These are phyloP conservation scores for Cynopterus brachyotis DNA, from an alignment of 2,113 vertebrate species.

Conservation along the genomic window DNA sequence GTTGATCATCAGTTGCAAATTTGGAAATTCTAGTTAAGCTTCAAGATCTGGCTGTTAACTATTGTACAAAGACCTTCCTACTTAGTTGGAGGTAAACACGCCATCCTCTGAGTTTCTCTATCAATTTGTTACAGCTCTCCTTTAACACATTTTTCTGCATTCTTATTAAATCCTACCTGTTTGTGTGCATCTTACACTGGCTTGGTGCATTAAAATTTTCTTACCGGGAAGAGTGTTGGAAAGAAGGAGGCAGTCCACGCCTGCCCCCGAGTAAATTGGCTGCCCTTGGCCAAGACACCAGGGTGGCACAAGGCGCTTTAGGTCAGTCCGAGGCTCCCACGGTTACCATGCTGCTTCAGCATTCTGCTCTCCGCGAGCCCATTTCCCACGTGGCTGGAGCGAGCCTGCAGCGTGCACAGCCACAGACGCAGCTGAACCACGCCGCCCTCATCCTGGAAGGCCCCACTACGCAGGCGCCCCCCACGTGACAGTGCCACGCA, in stretches of 20 bases:
- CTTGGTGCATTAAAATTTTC: not conserved
- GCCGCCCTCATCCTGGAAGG: conserved; percentile 24
- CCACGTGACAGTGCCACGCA: conserved; percentile 75
- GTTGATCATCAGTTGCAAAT: not conserved
- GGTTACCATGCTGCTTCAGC: fast-evolving
- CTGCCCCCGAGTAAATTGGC: too few relatives aligned
- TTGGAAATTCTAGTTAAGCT: conserved; percentile 7
- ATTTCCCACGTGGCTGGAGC: conserved; percentile 80
- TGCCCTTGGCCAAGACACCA: not conserved
- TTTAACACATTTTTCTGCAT: not conserved
- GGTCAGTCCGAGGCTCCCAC: not conserved
- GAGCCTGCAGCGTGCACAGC: conserved; percentile 81
- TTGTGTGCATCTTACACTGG: not conserved
- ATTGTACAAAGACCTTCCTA: not conserved
- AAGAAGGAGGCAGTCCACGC: not conserved
- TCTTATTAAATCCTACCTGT: not conserved
- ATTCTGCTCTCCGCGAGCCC: conserved; percentile 77
- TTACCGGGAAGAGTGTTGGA: fast-evolving
- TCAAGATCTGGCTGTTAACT: not conserved
- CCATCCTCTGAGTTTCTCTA: not conserved
- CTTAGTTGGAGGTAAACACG: not conserved
- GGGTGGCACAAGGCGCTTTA: fast-evolving
- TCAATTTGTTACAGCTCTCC: not conserved
- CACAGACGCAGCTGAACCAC: conserved; percentile 82
- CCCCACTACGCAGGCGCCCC: conserved; percentile 46